Evolutionary conservation across 2,113 vertebrate genomes (phyloP), one percentile per base, ranked within the genome.

Genomic region (Hyla sarda): DNA sequence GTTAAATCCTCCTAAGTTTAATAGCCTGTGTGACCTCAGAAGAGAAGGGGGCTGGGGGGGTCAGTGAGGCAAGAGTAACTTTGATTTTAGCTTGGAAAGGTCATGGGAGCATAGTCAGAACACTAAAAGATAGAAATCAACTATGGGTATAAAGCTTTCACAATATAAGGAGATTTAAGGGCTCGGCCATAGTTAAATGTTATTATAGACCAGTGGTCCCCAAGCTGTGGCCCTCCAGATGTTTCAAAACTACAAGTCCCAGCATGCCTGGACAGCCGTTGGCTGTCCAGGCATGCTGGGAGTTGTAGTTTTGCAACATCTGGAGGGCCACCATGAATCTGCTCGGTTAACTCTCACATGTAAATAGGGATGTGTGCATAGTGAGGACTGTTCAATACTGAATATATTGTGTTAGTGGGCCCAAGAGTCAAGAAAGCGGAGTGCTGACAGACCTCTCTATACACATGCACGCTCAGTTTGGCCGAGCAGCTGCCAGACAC

Each of bases 1-100:
- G 80, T 82, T 89, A 88, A 89, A 89, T 84, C 83, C 83, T 72
- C 48, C 45, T 47, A 84, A 25, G 83, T 47, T 52, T 37, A 14
- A 37, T 30, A 32, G 72, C 45, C 83, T 77, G 56, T 9, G 28
- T 77, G 58, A 77, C 83, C 83, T 84, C 21, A 50, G 41, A 41
- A 34, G n/a, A 84, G 34, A 72, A 1, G 50, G 52, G 77, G 83
- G 54, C 37, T 30, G 52, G 47, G 58, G n/a, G 34, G 60, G 83
- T 78, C 60, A 78, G 30, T 9, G 74, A 50, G 83, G 30, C 47
- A 85, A 78, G 76, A 47, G 45, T 54, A 45, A 78, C 60, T 78
- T 78, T 85, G 74, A 78, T 78, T 41, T 32, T 75, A 13, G 21
- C 19, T 69, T 17, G 37, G 41, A 65, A 78, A 77, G 83, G 72